Percentiles rank a stretch among this genome's conserved stretches.
Evolutionary conservation across 2,888 invertebrate genomes (phyloP).

Genomic region (Liopterus haemorrhoidalis): DNA sequence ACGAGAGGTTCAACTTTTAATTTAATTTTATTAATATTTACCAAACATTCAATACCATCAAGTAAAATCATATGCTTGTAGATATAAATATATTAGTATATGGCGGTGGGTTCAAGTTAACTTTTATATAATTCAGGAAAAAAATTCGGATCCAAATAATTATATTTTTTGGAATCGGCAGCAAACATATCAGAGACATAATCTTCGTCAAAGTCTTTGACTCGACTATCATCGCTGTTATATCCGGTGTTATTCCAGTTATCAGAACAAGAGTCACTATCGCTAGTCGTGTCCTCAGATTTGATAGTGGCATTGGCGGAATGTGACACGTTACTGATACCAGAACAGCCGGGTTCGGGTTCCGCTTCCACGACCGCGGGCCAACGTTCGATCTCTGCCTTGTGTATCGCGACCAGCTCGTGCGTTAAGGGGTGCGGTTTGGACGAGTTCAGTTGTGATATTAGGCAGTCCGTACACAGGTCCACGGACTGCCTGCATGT

Average conservation of each 20-base stretch:
- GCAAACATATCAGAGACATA: slow-evolving; percentile 28
- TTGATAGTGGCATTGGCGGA: neutral
- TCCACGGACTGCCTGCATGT: slow-evolving; percentile 57
- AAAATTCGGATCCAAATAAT: slow-evolving; percentile 36
- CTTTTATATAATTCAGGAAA: slow-evolving; percentile 26
- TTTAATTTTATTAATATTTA: too few relatives aligned
- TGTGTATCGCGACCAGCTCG: slow-evolving; percentile 41
- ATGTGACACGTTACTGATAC: neutral
- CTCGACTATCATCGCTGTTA: neutral
- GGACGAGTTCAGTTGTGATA: slow-evolving; percentile 49
- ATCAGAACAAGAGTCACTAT: neutral
- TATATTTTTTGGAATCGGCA: slow-evolving; percentile 24
- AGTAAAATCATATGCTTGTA: too few relatives aligned
- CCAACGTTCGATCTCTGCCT: slow-evolving; percentile 22
- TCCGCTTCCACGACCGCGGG: neutral
- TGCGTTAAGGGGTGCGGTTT: slow-evolving; percentile 48
- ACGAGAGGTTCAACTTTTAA: too few relatives aligned
- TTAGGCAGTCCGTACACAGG: slow-evolving; percentile 60
- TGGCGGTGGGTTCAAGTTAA: too few relatives aligned
- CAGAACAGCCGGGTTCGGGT: neutral
- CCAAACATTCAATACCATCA: too few relatives aligned
- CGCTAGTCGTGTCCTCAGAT: neutral
- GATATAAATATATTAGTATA: too few relatives aligned
- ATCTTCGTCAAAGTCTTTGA: slow-evolving; percentile 13
- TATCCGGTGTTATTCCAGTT: neutral